phyloP scores from a whole-genome alignment of 2,113 vertebrate genomes.

The Megaceryle maxima region DNA sequence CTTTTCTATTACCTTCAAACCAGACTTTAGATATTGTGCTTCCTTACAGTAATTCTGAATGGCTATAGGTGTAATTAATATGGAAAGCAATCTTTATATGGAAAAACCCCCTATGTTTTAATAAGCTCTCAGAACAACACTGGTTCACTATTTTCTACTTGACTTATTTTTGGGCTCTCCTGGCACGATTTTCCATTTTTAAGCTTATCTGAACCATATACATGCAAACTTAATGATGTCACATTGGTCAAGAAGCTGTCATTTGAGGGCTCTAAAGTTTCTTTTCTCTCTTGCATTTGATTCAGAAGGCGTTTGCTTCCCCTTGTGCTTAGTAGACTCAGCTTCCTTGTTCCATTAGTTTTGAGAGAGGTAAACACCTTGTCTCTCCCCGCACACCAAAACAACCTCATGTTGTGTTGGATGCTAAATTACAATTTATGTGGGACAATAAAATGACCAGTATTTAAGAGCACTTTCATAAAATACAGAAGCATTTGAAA shows the following conservation, averaged over 20 bases:
- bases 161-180: conserved; percentile 25
- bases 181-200: conserved; percentile 75
- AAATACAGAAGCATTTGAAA: background rate
- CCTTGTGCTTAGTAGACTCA: background rate
- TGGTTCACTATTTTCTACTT: background rate
- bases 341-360: background rate
- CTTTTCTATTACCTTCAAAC: background rate
- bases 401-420: background rate
- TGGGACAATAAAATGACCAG: background rate
- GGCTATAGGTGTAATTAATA: background rate
- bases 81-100: background rate
- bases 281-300: conserved; percentile 64
- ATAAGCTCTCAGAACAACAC: background rate
- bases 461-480: background rate
- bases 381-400: background rate
- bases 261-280: conserved; percentile 84
- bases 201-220: conserved; percentile 77
- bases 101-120: background rate
- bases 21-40: background rate
- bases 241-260: conserved; percentile 66
- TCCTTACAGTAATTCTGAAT: background rate
- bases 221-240: conserved; percentile 52
- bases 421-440: background rate
- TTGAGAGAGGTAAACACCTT: background rate
- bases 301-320: background rate